These are phyloP conservation scores for Maccullochella peelii DNA, from an alignment of 2,113 vertebrate species.

Conservation along the genomic window DNA sequence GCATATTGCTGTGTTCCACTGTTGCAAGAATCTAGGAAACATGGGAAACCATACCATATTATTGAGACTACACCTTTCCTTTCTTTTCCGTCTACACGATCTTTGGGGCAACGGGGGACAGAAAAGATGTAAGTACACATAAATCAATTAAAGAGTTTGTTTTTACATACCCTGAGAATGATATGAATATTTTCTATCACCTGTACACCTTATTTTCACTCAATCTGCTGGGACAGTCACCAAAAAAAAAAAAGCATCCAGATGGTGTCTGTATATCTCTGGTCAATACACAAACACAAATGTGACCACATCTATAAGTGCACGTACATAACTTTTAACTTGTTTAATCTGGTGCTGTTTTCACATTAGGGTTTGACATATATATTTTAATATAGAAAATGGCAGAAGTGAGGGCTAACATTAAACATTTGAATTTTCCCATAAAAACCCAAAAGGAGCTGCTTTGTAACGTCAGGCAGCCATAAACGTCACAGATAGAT, in stretches of 20 bases:
- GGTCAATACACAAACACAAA: neutral
- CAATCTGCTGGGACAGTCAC: neutral
- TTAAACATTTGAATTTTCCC: conserved; percentile 46
- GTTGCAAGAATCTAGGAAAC: neutral
- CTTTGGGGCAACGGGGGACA: too few relatives aligned
- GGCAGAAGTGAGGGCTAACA: conserved; percentile 23
- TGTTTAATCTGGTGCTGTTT: neutral
- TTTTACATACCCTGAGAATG: neutral
- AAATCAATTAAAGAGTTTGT: neutral
- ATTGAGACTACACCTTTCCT: too few relatives aligned
- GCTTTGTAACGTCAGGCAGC: conserved; percentile 31
- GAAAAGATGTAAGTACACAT: too few relatives aligned
- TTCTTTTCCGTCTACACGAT: too few relatives aligned
- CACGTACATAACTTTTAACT: neutral
- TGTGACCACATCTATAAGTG: neutral
- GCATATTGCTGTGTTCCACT: neutral
- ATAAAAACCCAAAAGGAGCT: conserved; percentile 44
- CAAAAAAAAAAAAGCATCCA: too few relatives aligned
- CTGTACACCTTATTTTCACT: neutral
- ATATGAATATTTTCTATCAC: neutral
- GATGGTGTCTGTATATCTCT: neutral
- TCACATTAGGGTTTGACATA: neutral
- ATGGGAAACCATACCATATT: neutral
- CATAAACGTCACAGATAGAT: conserved; percentile 57
- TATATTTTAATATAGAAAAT: conserved; percentile 4